Conservation (phyloP, 2,888 invertebrate species). For the Odontomyia ornata region DNA sequence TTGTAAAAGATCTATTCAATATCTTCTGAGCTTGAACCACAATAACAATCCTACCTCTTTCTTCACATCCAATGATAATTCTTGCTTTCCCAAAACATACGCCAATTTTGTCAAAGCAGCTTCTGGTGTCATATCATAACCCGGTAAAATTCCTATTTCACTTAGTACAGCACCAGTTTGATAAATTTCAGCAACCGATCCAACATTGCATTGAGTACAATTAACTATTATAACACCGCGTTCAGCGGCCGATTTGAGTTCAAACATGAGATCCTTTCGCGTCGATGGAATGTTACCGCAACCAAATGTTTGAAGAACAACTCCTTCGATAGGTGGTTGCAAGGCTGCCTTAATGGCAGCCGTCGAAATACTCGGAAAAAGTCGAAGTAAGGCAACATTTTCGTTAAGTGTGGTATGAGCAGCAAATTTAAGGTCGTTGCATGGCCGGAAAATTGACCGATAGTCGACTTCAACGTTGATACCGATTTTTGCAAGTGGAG, state of each 20-base stretch:
- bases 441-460: conserved; percentile 69
- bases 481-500: conserved; percentile 83
- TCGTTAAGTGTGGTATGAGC: conserved; percentile 79
- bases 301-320: conserved; percentile 92
- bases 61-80: conserved; percentile 72
- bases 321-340: conserved; percentile 79
- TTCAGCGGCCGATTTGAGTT: conserved; percentile 74
- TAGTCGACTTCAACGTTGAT: conserved; percentile 73
- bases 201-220: conserved; percentile 88
- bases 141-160: conserved; percentile 59
- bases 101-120: conserved; percentile 91
- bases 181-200: conserved; percentile 82
- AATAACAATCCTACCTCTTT: conserved; percentile 67
- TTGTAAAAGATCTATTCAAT: neutral
- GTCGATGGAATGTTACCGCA: conserved; percentile 91
- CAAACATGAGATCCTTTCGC: conserved; percentile 79
- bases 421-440: conserved; percentile 71
- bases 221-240: conserved; percentile 89
- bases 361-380: conserved; percentile 91
- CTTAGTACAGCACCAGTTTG: conserved; percentile 78
- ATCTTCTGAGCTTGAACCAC: too few relatives aligned
- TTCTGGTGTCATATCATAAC: conserved; percentile 77
- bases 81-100: conserved; percentile 84
- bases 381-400: conserved; percentile 84
- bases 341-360: conserved; percentile 77